phyloP scores from a whole-genome alignment of 1,140 invertebrate species.

The Plodia interpunctella region DNA sequence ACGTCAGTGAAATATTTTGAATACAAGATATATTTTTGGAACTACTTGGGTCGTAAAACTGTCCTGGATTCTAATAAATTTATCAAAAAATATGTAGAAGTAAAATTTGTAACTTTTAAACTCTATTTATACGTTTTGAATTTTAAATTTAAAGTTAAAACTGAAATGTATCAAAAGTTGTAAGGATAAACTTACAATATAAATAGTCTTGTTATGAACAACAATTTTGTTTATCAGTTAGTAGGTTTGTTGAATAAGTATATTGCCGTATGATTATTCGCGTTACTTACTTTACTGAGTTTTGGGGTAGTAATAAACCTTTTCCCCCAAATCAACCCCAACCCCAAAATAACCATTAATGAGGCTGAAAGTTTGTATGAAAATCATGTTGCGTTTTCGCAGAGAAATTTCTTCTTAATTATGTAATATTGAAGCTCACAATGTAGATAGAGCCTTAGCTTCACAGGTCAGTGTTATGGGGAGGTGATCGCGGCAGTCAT shows the following conservation, averaged over 20 bases:
- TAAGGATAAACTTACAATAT: no score
- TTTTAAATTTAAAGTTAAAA: no score
- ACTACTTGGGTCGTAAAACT: background rate
- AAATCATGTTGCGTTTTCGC: no score
- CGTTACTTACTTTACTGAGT: no score
- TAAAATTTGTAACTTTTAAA: background rate
- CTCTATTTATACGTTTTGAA: background rate
- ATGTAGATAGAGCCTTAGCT: background rate
- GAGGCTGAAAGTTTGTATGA: no score
- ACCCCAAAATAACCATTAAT: no score
- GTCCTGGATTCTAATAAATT: background rate
- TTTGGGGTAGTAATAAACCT: no score
- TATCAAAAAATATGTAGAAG: background rate
- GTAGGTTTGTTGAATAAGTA: no score
- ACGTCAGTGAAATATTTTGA: background rate
- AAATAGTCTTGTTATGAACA: background rate
- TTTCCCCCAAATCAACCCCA: no score
- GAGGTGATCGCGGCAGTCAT: conserved; percentile 45
- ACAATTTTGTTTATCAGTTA: background rate
- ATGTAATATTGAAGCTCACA: no score
- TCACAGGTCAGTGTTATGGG: conserved; percentile 34
- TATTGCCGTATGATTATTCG: no score
- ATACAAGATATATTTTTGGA: background rate
- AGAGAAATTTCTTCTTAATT: background rate
- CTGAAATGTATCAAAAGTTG: no score